Percentiles rank a stretch among this genome's conserved stretches.
Evolutionary conservation across 2,797 vertebrate species (phyloP).

Genomic region (Sebastes baramenuke): DNA sequence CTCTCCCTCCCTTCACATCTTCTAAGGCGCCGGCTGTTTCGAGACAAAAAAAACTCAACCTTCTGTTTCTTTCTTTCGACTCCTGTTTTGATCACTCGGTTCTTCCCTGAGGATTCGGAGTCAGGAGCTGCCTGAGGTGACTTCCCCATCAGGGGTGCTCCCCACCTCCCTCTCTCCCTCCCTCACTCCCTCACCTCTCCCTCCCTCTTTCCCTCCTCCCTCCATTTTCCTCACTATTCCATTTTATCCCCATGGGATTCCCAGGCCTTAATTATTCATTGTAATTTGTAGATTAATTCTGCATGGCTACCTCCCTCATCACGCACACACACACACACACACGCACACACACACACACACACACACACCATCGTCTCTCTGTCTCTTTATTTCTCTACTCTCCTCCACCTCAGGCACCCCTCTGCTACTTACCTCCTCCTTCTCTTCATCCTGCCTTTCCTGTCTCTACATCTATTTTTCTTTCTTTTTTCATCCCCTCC

Average conservation of each 20-base stretch:
- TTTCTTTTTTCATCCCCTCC: too few relatives aligned
- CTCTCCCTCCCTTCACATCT: not conserved
- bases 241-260: constrained; percentile 62
- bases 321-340: constrained; percentile 1
- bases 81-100: constrained; percentile 24
- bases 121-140: constrained; percentile 36
- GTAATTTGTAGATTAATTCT: constrained; percentile 78
- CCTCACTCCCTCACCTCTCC: not conserved
- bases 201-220: not conserved
- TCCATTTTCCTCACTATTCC: constrained; percentile 49
- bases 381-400: constrained; percentile 20
- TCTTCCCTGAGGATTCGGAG: constrained; percentile 27
- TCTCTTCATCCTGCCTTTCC: not conserved
- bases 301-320: constrained; percentile 59
- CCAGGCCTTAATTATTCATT: constrained; percentile 76
- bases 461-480: not conserved
- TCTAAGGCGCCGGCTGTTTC: not conserved
- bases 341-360: not conserved
- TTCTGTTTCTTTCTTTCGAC: not conserved
- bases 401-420: constrained; percentile 21
- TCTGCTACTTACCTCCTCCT: not conserved
- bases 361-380: not conserved
- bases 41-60: constrained; percentile 13
- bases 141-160: constrained; percentile 17
- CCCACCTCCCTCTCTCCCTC: not conserved